Base-by-base conservation (phyloP, 2,888 invertebrate species). In the Notodonta ziczac region DNA sequence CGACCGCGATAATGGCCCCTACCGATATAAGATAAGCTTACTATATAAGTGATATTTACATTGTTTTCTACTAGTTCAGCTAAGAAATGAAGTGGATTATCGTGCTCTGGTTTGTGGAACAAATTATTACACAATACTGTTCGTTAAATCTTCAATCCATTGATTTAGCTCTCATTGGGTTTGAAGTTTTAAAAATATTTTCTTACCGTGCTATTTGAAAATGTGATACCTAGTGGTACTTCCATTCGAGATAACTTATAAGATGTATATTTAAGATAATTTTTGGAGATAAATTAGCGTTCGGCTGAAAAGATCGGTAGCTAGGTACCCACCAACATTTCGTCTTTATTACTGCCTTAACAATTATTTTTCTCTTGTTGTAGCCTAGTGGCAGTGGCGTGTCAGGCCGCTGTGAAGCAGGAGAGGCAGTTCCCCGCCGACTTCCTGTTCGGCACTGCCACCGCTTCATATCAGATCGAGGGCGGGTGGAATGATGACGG, bases 381-480 rank as follows among this genome's bases (percentile, higher is more conserved):
- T 57, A 78, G 78, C 60, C 35, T 76, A 4, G 40, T 69, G 35
- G 48, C 61, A 7, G 58, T 65, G 44, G 57, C 64, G 54, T 72
- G 76, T 53, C 56, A 63, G 5, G 67, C 65, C 0, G 40, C 57
- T 0, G 51, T 60, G 1, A 63, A 50, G 54, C 70, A 79, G 48
- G 70, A 72, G 42, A 72, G 83, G 53, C 70, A 51, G 40, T 87
- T 87, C 42, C 85, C 85, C 0, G 82, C 83, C 63, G 81, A 83
- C 59, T 87, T 87, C 63, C 44, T 85, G 3, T 84, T 87, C 14
- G 87, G 87, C 0, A 72, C 79, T 12, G 84, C 86, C 4, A 87
- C 87, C 0, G 82, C 87, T 0, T 72, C 87, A 0, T 86, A 86
- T 65, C 87, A 86, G 66, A 82, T 86, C 4, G 85, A 86, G 57